Conservation (phyloP, 1,140 invertebrate species). For the Metaphire vulgaris region DNA sequence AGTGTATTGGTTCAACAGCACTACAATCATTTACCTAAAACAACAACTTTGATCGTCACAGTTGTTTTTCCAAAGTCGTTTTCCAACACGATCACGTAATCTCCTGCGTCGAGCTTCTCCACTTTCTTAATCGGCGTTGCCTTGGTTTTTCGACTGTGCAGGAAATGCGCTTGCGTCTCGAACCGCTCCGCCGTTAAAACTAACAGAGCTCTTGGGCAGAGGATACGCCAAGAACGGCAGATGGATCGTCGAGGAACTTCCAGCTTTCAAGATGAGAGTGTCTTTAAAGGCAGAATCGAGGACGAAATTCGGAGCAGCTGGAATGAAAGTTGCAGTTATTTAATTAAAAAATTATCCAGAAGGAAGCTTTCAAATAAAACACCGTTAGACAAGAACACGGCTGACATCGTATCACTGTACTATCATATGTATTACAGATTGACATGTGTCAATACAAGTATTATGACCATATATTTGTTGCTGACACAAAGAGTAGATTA, state of each 20-base stretch:
- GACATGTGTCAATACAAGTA: too few relatives aligned
- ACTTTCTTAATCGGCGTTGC: conserved; percentile 42
- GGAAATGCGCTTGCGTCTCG: conserved; percentile 44
- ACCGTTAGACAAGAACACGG: too few relatives aligned
- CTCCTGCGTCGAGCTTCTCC: conserved; percentile 43
- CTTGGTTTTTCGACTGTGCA: conserved; percentile 45
- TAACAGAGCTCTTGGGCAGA: conserved; percentile 67
- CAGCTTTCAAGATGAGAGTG: conserved; percentile 27
- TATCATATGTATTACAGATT: too few relatives aligned
- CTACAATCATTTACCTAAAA: conserved; percentile 30
- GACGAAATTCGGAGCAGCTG: conserved; percentile 25
- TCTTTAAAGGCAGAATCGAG: conserved; percentile 23
- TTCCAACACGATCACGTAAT: conserved; percentile 45
- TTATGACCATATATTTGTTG: too few relatives aligned
- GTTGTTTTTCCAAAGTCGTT: conserved; percentile 45
- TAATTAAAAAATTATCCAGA: too few relatives aligned
- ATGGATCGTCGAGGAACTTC: conserved; percentile 48
- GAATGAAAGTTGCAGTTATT: too few relatives aligned
- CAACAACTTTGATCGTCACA: conserved; percentile 45
- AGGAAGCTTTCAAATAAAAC: too few relatives aligned
- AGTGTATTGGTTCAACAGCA: too few relatives aligned
- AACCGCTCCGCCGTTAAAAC: conserved; percentile 54
- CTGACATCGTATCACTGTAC: too few relatives aligned
- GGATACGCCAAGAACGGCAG: conserved; percentile 67
- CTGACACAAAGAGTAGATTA: too few relatives aligned